phyloP scores from a whole-genome alignment of 92 coral and sea anemone genomes.

The Bergia sp. region DNA sequence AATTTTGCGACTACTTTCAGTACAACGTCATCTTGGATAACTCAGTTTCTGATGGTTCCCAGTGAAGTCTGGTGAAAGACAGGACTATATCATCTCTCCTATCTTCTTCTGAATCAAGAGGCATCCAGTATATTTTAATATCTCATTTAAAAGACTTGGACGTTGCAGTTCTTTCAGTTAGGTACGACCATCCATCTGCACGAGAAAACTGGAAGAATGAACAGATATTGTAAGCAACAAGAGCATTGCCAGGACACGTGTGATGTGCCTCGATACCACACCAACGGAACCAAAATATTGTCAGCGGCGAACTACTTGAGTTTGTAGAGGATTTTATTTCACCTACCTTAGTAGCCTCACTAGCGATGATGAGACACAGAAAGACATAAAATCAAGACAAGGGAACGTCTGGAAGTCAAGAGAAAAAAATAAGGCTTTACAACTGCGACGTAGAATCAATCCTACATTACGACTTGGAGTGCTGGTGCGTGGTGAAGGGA shows the following conservation, averaged over 20 bases:
- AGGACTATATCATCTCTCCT: conserved; percentile 44
- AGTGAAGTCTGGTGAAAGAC: conserved; percentile 26
- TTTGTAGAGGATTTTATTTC: not conserved
- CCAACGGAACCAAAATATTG: not conserved
- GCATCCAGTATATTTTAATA: conserved; percentile 18
- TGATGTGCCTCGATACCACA: conserved; percentile 12
- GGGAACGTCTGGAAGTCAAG: no score
- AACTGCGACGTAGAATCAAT: no score
- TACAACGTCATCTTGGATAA: not conserved
- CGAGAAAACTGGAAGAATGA: not conserved
- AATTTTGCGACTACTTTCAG: conserved; percentile 41
- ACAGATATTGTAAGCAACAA: conserved; percentile 6
- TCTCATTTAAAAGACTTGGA: conserved; percentile 35
- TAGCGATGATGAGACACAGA: not conserved
- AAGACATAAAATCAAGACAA: no score
- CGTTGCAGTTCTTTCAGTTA: conserved; percentile 1
- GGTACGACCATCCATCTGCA: conserved; percentile 4
- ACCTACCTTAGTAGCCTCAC: conserved; percentile 35
- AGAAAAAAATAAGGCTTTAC: no score
- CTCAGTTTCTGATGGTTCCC: conserved; percentile 33
- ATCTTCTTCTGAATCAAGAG: conserved; percentile 28
- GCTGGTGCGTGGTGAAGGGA: no score
- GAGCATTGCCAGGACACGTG: not conserved
- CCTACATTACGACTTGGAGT: no score
- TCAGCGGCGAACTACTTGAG: not conserved